Base-by-base conservation (phyloP, 2,113 vertebrate genomes). In the Indicator indicator region DNA sequence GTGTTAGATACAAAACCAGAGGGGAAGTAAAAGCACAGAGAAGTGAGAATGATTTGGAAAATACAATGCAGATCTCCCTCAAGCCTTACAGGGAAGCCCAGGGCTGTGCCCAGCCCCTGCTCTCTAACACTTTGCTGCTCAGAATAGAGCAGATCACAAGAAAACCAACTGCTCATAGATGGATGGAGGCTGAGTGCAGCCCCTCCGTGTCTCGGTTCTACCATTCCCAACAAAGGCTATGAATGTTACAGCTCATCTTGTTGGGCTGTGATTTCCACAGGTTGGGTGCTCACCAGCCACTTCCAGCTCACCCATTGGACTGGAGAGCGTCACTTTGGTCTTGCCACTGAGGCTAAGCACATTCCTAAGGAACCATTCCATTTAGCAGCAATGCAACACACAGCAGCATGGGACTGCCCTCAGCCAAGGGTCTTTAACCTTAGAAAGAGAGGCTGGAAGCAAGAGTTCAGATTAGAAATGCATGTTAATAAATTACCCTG, bases 391-490 rank as follows among this genome's bases (percentile, higher is more conserved):
- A 32, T 5, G 26, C 38, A n/a, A 58, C 7, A 12, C 5, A 32
- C 11, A 16, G 12, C n/a, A 55, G 48, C 1, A 0, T 7, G n/a
- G 0, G 1, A 17, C 46, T 77, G 65, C 14, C 26, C 58, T 38
- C 46, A 42, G 58, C 16, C 67, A 28, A 50, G 11, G 5, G 20
- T 23, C 28, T 81, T 46, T 52, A 27, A 38, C 18, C 17, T 67
- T 58, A 52, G 33, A 83, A 38, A 32, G 30, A 11, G 17, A 46
- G 38, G 19, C 11, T 30, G 46, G 42, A 72, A 46, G 33, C 59
- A 40, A 32, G 58, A 52, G 33, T 72, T 68, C 46, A 12, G n/a
- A 26, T 44, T 30, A 86, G 77, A 90, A 58, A 90, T 42, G 11
- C 26, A n/a, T 2, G 1, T 63, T 77, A 71, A 80, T 19, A 52